These are phyloP conservation scores for Tragulus kanchil DNA, from an alignment of 2,113 vertebrate genomes.

Conservation along the genomic window DNA sequence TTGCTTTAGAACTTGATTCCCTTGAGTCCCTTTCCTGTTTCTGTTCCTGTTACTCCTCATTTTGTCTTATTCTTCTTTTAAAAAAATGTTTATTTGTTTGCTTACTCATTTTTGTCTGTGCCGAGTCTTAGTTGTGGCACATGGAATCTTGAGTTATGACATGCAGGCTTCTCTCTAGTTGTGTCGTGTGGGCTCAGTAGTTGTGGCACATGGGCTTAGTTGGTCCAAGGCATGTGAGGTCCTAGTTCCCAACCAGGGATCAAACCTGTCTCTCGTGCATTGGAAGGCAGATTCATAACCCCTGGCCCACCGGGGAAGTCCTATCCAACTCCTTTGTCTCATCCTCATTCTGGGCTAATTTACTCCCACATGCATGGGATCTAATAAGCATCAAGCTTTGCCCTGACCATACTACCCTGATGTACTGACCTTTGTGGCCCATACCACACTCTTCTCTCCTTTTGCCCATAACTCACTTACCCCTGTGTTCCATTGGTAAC, in stretches of 20 bases:
- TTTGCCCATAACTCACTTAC: not conserved
- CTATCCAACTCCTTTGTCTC: not conserved
- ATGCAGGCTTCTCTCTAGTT: not conserved
- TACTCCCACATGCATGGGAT: rapidly evolving
- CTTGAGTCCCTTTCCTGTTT: not conserved
- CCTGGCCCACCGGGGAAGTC: not conserved
- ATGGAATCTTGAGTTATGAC: not conserved
- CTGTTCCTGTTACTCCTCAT: rapidly evolving
- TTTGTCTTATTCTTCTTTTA: not conserved
- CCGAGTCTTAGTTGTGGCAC: not conserved
- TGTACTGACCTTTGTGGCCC: not conserved
- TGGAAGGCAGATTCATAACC: not conserved
- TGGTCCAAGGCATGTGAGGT: not conserved
- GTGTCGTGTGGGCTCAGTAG: not conserved
- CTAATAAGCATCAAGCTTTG: not conserved
- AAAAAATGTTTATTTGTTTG: not conserved
- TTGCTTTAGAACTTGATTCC: not conserved
- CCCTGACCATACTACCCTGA: not conserved
- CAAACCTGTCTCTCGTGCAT: not conserved
- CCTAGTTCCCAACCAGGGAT: not conserved
- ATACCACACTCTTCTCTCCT: not conserved
- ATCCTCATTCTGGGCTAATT: not conserved
- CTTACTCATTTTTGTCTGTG: not conserved
- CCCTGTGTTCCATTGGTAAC: not conserved
- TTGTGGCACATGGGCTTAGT: not conserved